Conservation (phyloP, 2,797 vertebrate genomes). For the Novumbra hubbsi region DNA sequence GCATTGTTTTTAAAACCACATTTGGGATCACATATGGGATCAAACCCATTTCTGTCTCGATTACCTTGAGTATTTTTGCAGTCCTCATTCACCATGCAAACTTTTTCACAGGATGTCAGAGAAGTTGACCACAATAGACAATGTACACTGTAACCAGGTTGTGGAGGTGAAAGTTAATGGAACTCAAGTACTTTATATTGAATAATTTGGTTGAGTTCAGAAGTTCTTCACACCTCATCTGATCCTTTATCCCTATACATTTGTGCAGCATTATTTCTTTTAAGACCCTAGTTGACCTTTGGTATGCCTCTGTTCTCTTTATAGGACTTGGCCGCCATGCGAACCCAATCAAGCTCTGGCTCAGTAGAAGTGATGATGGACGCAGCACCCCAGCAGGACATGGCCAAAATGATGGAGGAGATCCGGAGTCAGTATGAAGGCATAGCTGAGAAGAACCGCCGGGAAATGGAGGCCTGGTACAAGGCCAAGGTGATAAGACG, state of each 20-base stretch:
- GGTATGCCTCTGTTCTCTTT: background rate
- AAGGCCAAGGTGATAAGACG: slow-evolving; percentile 67
- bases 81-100: background rate
- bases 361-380: slow-evolving; percentile 74
- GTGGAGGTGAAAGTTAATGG: background rate
- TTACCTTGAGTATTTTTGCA: background rate
- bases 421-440: slow-evolving; percentile 69
- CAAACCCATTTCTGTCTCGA: background rate
- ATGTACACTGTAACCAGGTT: background rate
- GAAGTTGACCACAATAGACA: background rate
- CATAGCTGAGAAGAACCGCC: slow-evolving; percentile 65
- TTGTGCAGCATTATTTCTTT: background rate
- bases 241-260: background rate
- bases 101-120: background rate
- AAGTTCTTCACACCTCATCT: background rate
- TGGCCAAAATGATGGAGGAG: slow-evolving; percentile 36
- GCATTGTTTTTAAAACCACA: background rate
- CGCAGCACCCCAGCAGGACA: slow-evolving; percentile 57
- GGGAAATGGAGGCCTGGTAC: slow-evolving; percentile 71
- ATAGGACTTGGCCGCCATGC: slow-evolving; percentile 65
- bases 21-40: background rate
- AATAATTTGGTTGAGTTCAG: background rate
- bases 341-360: slow-evolving; percentile 26
- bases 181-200: background rate
- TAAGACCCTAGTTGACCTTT: background rate